These are phyloP conservation scores for Aethes cnicana DNA, from an alignment of 2,888 invertebrate genomes.

Conservation along the genomic window DNA sequence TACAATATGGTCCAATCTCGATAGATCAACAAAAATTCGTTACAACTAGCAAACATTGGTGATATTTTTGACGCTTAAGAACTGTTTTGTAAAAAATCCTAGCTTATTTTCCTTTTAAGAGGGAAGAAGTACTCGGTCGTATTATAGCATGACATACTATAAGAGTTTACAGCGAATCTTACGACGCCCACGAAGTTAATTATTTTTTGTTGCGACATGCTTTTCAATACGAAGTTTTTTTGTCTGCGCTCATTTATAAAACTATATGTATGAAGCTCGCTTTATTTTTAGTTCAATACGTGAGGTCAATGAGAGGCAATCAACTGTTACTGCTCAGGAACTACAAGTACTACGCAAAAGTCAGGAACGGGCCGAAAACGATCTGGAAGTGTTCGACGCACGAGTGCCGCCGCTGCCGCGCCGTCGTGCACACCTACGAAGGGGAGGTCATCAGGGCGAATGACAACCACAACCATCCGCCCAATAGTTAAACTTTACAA, in stretches of 20 bases:
- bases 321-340: background rate
- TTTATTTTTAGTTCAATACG: background rate
- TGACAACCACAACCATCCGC: background rate
- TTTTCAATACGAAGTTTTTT: background rate
- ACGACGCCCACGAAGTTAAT: no score
- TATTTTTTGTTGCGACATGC: no score
- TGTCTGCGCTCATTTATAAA: background rate
- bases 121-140: no score
- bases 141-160: no score
- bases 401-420: background rate
- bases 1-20: no score
- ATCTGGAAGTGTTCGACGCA: conserved; percentile 1
- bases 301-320: background rate
- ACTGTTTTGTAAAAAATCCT: no score
- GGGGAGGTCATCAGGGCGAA: background rate
- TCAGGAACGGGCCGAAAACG: background rate
- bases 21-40: no score
- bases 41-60: no score
- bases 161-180: no score
- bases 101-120: no score
- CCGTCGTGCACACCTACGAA: background rate
- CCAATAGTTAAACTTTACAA: no score
- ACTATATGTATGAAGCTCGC: background rate
- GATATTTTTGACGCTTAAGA: no score
- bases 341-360: conserved; percentile 8